Evolutionary conservation across 2,797 vertebrate species (phyloP), one percentile per base, ranked within the genome.

Genomic region (Channallabes apus): DNA sequence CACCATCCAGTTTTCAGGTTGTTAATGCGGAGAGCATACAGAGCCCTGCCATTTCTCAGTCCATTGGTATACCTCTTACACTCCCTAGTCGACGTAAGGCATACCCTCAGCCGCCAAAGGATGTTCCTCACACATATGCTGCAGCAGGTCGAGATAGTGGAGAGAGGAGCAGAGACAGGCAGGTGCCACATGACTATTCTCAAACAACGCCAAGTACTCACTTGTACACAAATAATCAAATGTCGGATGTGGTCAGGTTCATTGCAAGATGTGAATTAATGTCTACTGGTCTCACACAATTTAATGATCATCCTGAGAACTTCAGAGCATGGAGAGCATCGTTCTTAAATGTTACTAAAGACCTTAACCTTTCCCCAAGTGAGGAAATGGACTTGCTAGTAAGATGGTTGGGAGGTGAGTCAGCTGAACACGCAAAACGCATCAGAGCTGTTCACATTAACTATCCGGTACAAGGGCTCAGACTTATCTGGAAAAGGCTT

Each of bases 331-430:
- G 54, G 54, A 56, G 54, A 11, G 54, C 54, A 56, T 56, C 54
- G 8, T 56, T 56, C 54, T 12, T 56, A 17, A 56, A 24, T 24
- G 59, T 4, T 7, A 61, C 59, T 61, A 59, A 59, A 78, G 87
- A 71, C 15, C 56, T 88, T 56, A 24, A 83, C 27, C 79, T 88
- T 8, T 27, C 81, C 20, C 1, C 67, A 0, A 86, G 72, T 67
- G 87, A 90, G 27, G 83, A 87, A 29, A 75, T 90, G 24, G 72
- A 88, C 24, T 68, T 90, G 24, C 4, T 91, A 14, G 1, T 86
- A 0, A 92, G 90, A 41, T 92, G 90, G 89, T 83, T 89, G 1
- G 86, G 88, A 0, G 90, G 85, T 9, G 87, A 88, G 17, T 90
- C 89, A 18, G 86, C 86, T 54, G 88, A 91, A 22, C 90, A 92